Evolutionary conservation across 92 coral and sea anemone species (phyloP).

Genomic region (Paramuricea clavata): DNA sequence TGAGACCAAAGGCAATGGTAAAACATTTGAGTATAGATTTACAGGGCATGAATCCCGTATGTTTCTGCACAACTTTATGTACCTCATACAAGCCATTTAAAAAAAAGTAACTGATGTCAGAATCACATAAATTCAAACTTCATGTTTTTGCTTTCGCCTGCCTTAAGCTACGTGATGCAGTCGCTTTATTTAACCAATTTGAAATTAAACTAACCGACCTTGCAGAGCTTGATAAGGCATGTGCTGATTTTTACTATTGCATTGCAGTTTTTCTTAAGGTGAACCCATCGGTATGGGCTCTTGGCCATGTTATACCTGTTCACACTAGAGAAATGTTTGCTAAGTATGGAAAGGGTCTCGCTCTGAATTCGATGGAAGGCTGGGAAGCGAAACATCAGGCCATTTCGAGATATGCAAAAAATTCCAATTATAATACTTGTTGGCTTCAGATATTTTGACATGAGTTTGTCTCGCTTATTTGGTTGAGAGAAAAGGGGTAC

Average conservation of each 20-base stretch:
- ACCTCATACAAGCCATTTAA: constrained; percentile 65
- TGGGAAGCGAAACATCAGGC: constrained; percentile 79
- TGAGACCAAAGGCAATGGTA: constrained; percentile 50
- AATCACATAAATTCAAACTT: constrained; percentile 54
- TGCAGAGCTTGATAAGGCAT: neutral
- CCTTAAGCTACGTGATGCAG: constrained; percentile 65
- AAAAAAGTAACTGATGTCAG: constrained; percentile 64
- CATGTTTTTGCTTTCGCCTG: constrained; percentile 62
- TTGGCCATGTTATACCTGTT: constrained; percentile 70
- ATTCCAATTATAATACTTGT: constrained; percentile 29
- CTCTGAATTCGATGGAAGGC: constrained; percentile 75
- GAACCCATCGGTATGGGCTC: constrained; percentile 65
- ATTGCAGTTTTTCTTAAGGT: constrained; percentile 54
- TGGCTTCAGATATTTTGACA: constrained; percentile 65
- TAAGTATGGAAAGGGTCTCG: constrained; percentile 59
- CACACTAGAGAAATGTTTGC: constrained; percentile 57
- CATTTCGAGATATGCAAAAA: constrained; percentile 59
- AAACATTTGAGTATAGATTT: constrained; percentile 67
- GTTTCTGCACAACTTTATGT: constrained; percentile 74
- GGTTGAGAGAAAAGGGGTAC: neutral
- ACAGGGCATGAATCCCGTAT: constrained; percentile 73
- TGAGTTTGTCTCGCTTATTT: constrained; percentile 48
- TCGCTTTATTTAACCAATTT: constrained; percentile 61
- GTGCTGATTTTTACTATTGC: constrained; percentile 6
- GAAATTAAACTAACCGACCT: neutral